Evolutionary conservation across 2,888 invertebrate genomes (phyloP), one percentile per base, ranked within the genome.

Genomic region (Agrotis ipsilon): DNA sequence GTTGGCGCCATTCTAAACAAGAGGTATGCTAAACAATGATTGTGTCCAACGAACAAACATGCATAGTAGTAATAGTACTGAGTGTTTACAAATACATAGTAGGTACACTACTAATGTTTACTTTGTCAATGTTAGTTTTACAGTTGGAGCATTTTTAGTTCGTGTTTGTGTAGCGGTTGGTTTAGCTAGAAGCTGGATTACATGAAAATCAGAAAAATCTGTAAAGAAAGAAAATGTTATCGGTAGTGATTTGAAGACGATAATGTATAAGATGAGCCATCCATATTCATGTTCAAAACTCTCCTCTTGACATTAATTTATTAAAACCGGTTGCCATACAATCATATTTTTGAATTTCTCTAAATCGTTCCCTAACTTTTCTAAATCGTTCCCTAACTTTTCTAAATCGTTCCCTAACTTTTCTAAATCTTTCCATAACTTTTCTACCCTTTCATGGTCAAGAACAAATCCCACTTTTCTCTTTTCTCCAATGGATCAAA

Each of bases 71-170:
- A 11, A 60, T 27, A 32, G 9, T 39, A 39, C 39, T 39, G 39
- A 11, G 39, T 39, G 11, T 39, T 11, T 11, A 39, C 39, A 39
- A 39, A 39, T 39, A 11, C 9, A 39, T 39, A 39, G 39, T 39
- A 39, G 39, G 57, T n/a, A n/a, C n/a, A n/a, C n/a, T n/a, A n/a
- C n/a, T n/a, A 72, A 72, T 61, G 54, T 64, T 77, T 76, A 18
- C 24, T n/a, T 48, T 46, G 60, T 19, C 27, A 32, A 54, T 72
- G 45, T 48, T 59, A n/a, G 16, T 72, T 39, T 21, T 24, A n/a
- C 32, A 32, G 13, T 9, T 60, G 27, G 3, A 18, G 32, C 24
- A 19, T 27, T 54, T 60, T 43, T 27, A 19, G 7, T 4, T 32
- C 16, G 3, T 45, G 13, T 45, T 68, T 48, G 19, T 24, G 19